These are phyloP conservation scores for Ascidia mentula DNA, from an alignment of 23 tunicate species.

Conservation along the genomic window DNA sequence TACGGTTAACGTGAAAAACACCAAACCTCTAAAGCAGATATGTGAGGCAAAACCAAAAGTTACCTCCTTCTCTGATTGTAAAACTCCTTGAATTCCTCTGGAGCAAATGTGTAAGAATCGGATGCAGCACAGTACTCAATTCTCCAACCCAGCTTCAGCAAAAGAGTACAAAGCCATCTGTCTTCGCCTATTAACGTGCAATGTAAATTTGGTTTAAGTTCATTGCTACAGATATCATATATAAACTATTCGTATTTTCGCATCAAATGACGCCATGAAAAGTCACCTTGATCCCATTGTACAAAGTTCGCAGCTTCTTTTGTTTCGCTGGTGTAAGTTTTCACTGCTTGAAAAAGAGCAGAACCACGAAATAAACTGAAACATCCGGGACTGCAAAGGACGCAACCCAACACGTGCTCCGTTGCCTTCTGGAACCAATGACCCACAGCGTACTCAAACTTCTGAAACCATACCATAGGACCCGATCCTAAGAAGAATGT, in stretches of 20 bases:
- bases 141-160: conserved; percentile 93
- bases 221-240: neutral
- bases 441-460: conserved; percentile 99
- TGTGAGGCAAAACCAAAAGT: no score
- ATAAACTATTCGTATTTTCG: neutral
- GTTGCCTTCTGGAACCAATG: conserved; percentile 99
- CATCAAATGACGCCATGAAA: neutral
- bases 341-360: conserved; percentile 76
- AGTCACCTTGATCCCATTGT: conserved; percentile 94
- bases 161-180: conserved; percentile 93
- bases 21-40: no score
- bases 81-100: conserved; percentile 97
- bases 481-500: conserved; percentile 55
- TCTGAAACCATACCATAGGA: conserved; percentile 95
- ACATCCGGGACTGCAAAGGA: conserved; percentile 99
- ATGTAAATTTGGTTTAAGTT: no score
- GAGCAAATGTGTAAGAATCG: conserved; percentile 97
- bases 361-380: conserved; percentile 87
- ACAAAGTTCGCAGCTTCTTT: conserved; percentile 78
- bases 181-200: conserved; percentile 98
- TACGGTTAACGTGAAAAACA: no score
- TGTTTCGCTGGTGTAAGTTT: conserved; percentile 68
- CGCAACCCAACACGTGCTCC: conserved; percentile 98
- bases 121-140: conserved; percentile 97
- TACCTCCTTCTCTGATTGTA: conserved; percentile 94